Evolutionary conservation across 2,888 invertebrate species (phyloP), one percentile per base, ranked within the genome.

Genomic region (Idaea dimidiata): DNA sequence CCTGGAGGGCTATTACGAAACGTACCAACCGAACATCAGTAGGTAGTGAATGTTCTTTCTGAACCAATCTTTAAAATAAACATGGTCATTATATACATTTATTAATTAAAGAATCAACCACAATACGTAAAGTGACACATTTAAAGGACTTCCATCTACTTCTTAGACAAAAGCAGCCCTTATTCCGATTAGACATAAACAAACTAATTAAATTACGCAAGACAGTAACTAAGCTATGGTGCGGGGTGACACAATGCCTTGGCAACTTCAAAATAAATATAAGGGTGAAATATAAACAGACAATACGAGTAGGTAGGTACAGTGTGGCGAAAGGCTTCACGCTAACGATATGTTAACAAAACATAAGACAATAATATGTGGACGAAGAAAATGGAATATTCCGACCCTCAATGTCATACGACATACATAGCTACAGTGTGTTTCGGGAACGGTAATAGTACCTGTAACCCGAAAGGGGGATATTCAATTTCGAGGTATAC

Each of bases 281-380:
- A 16, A 55, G 54, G 17, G 17, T 55, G 54, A 16, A 59, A 62
- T 43, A 61, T 17, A 58, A 58, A 62, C 57, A 62, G 16, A 24
- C 62, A 59, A 24, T 24, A 24, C 24, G 56, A 17, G 58, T 16
- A n/a, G n/a, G n/a, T n/a, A n/a, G n/a, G n/a, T n/a, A 58, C 55
- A 31, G 59, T 64, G 57, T 59, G 31, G 24, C 59, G 54, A 64
- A 68, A 66, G 66, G 62, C n/a, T 60, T 60, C 55, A 63, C 59
- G 59, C 68, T 77, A 80, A 79, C 76, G 78, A 78, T 79, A 78
- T 72, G 78, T 76, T 71, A 75, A 80, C 79, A 78, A 73, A 72
- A 68, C 64, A 67, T 61, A 60, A 61, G 66, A 68, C 69, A 68
- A 61, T 43, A 63, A 68, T 63, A 68, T 72, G 66, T 64, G 66